Conservation (phyloP, 1,140 invertebrate genomes). For the Leptopilina boulardi region DNA sequence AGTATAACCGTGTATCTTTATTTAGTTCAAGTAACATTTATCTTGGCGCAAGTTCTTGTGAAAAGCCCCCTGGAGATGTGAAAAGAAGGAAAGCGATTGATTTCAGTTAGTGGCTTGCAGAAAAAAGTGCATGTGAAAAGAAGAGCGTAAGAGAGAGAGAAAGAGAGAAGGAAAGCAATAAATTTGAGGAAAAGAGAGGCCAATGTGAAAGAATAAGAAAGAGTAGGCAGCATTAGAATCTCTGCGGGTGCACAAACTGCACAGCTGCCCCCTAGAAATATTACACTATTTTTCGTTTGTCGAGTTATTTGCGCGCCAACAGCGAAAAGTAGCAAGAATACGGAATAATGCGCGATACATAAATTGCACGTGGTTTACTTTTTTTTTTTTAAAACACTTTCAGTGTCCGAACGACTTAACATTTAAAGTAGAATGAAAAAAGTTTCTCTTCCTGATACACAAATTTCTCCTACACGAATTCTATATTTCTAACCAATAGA, state of each 20-base stretch:
- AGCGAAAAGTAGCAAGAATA: constrained; percentile 19
- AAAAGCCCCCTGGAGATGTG: constrained; percentile 26
- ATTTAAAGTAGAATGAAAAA: background rate
- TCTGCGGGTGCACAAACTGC: constrained; percentile 39
- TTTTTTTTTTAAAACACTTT: constrained; percentile 4
- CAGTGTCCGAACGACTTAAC: background rate
- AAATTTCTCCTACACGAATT: too few relatives aligned
- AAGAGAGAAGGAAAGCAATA: constrained; percentile 19
- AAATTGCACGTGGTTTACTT: constrained; percentile 38
- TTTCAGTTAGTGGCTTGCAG: constrained; percentile 33
- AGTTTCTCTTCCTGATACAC: background rate
- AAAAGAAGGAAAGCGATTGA: constrained; percentile 36
- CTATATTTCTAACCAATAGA: too few relatives aligned
- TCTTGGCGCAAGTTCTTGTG: constrained; percentile 16
- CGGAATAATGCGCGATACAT: constrained; percentile 42
- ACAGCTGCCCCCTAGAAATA: constrained; percentile 47
- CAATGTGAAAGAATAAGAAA: constrained; percentile 13
- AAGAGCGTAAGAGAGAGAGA: background rate
- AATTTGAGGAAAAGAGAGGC: constrained; percentile 13
- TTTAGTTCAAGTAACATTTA: constrained; percentile 8
- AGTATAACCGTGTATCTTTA: constrained; percentile 20
- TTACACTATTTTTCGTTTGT: constrained; percentile 50
- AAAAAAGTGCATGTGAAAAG: constrained; percentile 31
- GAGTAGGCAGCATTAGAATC: constrained; percentile 45
- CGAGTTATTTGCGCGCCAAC: constrained; percentile 49